Conservation (phyloP, 2,888 invertebrate species). For the Drosophila silvestris region DNA sequence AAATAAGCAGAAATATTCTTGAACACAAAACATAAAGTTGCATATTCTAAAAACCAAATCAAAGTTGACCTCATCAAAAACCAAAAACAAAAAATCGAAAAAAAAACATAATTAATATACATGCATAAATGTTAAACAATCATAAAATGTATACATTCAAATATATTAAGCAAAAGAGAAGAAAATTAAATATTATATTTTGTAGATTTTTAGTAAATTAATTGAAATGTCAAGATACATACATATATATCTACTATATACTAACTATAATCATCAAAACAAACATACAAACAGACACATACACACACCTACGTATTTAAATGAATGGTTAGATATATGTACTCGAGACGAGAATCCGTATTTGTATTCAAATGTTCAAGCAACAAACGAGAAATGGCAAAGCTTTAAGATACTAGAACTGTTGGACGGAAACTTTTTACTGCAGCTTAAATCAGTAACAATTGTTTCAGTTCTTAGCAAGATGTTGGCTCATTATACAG, state of each 20-base stretch:
- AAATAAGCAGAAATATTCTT: conserved; percentile 25
- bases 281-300: conserved; percentile 23
- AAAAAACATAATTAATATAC: conserved; percentile 34
- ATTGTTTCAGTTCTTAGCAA: conserved; percentile 38
- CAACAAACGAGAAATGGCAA: conserved; percentile 71
- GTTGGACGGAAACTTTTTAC: conserved; percentile 53
- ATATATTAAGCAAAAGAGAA: conserved; percentile 30
- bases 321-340: conserved; percentile 43
- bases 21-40: conserved; percentile 52
- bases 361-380: conserved; percentile 59
- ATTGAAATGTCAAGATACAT: conserved; percentile 54
- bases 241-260: conserved; percentile 49
- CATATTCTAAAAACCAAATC: conserved; percentile 66
- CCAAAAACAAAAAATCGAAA: conserved; percentile 55
- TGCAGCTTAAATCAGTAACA: conserved; percentile 15
- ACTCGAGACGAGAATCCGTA: conserved; percentile 44
- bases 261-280: conserved; percentile 39
- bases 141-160: conserved; percentile 48
- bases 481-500: conserved; percentile 40
- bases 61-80: conserved; percentile 76
- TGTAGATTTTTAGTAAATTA: conserved; percentile 79
- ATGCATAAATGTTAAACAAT: conserved; percentile 65
- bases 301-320: conserved; percentile 24
- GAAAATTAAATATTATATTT: conserved; percentile 72
- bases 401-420: conserved; percentile 74